Percentiles rank a stretch among this genome's conserved stretches.
Conservation (phyloP, 2,113 vertebrate species). For the Erinaceus europaeus region DNA sequence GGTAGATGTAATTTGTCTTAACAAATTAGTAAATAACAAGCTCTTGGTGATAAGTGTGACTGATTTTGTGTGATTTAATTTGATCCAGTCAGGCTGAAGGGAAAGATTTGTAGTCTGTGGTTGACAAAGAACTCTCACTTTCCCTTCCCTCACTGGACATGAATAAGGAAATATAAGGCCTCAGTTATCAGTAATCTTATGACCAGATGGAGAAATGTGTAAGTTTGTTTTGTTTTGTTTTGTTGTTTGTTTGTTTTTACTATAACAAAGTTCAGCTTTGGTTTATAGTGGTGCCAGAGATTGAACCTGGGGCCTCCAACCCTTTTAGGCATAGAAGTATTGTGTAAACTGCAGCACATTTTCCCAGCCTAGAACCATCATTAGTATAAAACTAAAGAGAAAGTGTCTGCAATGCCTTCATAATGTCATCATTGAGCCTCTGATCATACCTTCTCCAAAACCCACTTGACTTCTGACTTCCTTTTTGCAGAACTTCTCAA, state of each 20-base stretch:
- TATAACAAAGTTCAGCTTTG: too few species aligned
- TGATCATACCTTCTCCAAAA: not conserved
- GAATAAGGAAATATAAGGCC: not conserved
- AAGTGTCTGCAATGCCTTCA: not conserved
- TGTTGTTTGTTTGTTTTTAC: too few species aligned
- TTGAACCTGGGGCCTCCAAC: too few species aligned
- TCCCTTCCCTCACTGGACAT: not conserved
- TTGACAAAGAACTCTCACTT: not conserved
- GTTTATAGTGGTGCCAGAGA: too few species aligned
- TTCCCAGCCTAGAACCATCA: too few species aligned
- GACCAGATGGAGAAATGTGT: not conserved
- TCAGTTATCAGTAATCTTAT: not conserved
- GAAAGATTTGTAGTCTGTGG: not conserved
- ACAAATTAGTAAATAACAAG: not conserved
- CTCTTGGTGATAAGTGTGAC: not conserved
- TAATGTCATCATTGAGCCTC: not conserved
- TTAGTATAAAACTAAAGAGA: not conserved
- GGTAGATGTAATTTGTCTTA: not conserved
- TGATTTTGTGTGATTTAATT: not conserved
- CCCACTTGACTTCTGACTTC: not conserved
- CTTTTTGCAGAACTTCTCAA: not conserved
- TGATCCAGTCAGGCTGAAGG: not conserved
- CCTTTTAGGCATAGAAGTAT: too few species aligned
- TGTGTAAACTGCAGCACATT: too few species aligned
- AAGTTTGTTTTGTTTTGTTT: too few species aligned